Evolutionary conservation across 1,140 invertebrate species (phyloP).

Genomic region (Ceratosolen fusciceps): DNA sequence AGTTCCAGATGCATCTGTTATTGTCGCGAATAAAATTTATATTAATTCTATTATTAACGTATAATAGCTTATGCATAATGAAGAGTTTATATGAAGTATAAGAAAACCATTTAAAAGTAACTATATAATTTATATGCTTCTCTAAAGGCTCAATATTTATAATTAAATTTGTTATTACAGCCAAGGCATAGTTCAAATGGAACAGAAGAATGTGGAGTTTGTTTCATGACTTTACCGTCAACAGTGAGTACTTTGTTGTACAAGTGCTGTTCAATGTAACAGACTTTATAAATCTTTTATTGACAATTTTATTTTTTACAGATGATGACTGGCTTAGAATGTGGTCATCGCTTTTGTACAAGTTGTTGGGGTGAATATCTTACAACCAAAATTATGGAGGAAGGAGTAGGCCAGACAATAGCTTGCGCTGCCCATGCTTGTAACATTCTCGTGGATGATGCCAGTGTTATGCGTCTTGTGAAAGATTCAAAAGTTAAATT

Average conservation of each 20-base stretch:
- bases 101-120: too few species aligned
- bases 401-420: conserved; percentile 96
- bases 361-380: conserved; percentile 97
- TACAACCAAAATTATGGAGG: conserved; percentile 98
- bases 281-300: conserved; percentile 22
- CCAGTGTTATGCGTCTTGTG: conserved; percentile 94
- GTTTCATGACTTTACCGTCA: conserved; percentile 85
- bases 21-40: too few species aligned
- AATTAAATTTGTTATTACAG: conserved; percentile 52
- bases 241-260: conserved; percentile 77
- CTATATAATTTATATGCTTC: too few species aligned
- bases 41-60: too few species aligned
- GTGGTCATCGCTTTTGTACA: conserved; percentile 95
- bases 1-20: too few species aligned
- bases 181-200: conserved; percentile 74
- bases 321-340: conserved; percentile 97
- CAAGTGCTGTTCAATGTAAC: not conserved
- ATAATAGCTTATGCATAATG: too few species aligned
- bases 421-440: conserved; percentile 93
- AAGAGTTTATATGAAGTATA: too few species aligned
- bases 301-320: conserved; percentile 69
- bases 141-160: not conserved
- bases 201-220: conserved; percentile 94
- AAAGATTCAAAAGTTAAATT: conserved; percentile 93
- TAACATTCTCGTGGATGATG: conserved; percentile 97